Conservation (phyloP, 2,888 invertebrate species). For the Ophion ventricosus region DNA sequence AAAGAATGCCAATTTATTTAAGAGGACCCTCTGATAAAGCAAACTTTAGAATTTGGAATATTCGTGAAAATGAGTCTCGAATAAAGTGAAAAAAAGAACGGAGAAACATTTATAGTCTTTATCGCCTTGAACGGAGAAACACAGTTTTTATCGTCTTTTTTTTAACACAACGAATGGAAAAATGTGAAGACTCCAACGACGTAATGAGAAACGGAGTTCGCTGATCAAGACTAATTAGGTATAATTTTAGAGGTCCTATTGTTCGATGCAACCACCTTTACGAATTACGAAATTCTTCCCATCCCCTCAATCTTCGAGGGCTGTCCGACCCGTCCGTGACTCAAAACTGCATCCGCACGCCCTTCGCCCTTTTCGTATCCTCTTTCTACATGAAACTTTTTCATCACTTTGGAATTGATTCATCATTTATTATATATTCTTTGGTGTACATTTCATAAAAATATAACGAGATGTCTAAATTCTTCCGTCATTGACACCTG, state of each 20-base stretch:
- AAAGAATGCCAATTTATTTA: constrained; percentile 64
- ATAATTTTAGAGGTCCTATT: constrained; percentile 64
- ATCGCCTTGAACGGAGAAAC: background rate
- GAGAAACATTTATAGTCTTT: too few species aligned
- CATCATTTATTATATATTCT: background rate
- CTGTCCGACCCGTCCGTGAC: constrained; percentile 63
- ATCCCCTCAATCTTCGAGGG: constrained; percentile 23
- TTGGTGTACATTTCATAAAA: constrained; percentile 38
- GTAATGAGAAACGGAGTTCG: constrained; percentile 53
- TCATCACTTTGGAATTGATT: too few species aligned
- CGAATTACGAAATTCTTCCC: constrained; percentile 63
- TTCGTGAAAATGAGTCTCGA: background rate
- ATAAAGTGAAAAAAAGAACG: background rate
- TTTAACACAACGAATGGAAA: background rate
- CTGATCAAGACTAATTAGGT: constrained; percentile 64
- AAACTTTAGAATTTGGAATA: constrained; percentile 41
- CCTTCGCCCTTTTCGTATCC: constrained; percentile 7
- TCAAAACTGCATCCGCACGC: constrained; percentile 12
- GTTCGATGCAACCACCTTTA: constrained; percentile 62
- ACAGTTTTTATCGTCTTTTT: background rate
- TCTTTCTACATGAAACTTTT: constrained; percentile 16
- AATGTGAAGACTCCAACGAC: constrained; percentile 13
- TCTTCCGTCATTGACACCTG: constrained; percentile 60
- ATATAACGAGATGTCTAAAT: constrained; percentile 10
- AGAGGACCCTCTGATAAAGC: constrained; percentile 59